Evolutionary conservation across 2,113 vertebrate species (phyloP).

Genomic region (Nettapus auritus): DNA sequence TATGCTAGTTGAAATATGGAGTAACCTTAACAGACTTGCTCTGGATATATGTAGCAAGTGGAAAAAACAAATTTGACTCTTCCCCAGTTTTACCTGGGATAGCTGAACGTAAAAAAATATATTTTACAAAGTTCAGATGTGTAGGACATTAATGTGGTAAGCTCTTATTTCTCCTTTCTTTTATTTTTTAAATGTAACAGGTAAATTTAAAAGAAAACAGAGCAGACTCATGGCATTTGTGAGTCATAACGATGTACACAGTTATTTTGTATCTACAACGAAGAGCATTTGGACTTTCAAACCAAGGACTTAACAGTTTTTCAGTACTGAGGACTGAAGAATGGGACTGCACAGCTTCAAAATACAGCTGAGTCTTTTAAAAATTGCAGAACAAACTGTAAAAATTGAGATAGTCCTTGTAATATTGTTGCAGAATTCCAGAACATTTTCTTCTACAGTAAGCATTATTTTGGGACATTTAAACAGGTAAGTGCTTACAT

Average conservation of each 20-base stretch:
- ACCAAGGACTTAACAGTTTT: background rate
- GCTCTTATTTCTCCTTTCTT: background rate
- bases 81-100: background rate
- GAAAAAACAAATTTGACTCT: background rate
- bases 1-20: background rate
- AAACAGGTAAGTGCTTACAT: conserved; percentile 58
- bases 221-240: background rate
- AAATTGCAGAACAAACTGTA: background rate
- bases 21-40: background rate
- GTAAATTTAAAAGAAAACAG: background rate
- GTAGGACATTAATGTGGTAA: background rate
- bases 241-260: background rate
- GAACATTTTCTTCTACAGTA: conserved; percentile 1
- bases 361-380: background rate
- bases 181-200: background rate
- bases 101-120: background rate
- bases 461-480: conserved; percentile 46
- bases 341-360: conserved; percentile 8
- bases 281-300: background rate
- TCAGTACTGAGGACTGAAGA: conserved; percentile 1
- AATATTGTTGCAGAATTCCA: background rate
- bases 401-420: background rate
- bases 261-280: background rate
- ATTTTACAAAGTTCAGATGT: background rate
- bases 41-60: background rate